A percentile compares a stretch with the other conserved stretches of the same genome.
Evolutionary conservation across 2,888 invertebrate species (phyloP).

Genomic region (Caenorhabditis sp.): DNA sequence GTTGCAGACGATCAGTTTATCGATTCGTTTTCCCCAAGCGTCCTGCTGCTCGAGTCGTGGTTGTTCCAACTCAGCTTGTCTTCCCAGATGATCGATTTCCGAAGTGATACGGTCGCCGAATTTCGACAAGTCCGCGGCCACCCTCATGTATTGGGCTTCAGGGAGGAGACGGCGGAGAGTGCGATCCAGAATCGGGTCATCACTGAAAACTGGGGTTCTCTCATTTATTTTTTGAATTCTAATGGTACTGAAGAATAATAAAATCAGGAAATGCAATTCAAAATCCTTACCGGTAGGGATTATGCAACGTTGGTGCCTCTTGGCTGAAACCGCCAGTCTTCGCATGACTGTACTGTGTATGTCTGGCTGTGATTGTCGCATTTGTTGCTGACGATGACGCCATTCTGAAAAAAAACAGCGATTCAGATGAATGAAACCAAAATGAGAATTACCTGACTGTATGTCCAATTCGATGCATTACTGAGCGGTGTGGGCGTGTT

Average conservation of each 20-base stretch:
- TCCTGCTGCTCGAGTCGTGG: constrained; percentile 85
- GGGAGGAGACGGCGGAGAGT: constrained; percentile 71
- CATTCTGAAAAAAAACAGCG: constrained; percentile 42
- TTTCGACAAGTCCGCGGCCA: constrained; percentile 84
- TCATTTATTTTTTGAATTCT: too few species aligned
- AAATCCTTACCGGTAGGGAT: constrained; percentile 69
- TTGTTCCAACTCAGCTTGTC: constrained; percentile 83
- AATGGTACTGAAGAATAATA: too few species aligned
- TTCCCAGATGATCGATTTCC: constrained; percentile 85
- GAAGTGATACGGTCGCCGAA: constrained; percentile 85
- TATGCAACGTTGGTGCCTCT: constrained; percentile 74
- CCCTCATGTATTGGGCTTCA: constrained; percentile 67
- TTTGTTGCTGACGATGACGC: constrained; percentile 53
- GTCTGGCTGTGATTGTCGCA: constrained; percentile 46
- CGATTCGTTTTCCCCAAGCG: constrained; percentile 85
- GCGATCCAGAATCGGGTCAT: constrained; percentile 77
- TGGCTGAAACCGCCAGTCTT: constrained; percentile 77
- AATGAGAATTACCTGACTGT: constrained; percentile 43
- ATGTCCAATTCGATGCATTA: constrained; percentile 50
- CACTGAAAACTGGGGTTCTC: too few species aligned
- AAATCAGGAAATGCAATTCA: too few species aligned
- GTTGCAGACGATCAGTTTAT: constrained; percentile 85
- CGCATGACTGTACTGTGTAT: constrained; percentile 76
- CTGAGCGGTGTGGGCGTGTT: constrained; percentile 16
- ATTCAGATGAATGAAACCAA: not conserved